These are phyloP conservation scores for Aplysina aerophoba DNA, from an alignment of 37 sponge, comb jelly and placozoan species.

Conservation along the genomic window DNA sequence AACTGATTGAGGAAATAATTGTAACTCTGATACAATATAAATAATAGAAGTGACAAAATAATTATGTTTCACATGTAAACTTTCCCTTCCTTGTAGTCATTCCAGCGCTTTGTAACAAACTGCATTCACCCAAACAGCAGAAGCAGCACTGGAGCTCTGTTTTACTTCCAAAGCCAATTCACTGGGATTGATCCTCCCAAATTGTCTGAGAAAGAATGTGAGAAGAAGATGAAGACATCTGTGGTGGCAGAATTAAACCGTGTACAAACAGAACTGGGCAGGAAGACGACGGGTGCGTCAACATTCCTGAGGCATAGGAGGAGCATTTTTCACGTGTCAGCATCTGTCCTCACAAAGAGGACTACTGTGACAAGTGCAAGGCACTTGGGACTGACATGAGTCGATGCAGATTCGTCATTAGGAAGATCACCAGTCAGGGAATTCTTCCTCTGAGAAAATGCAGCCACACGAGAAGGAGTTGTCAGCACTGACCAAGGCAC, in stretches of 20 bases:
- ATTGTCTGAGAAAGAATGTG: not conserved
- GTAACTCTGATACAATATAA: too few relatives aligned
- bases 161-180: not conserved
- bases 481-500: not conserved
- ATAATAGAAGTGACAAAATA: not conserved
- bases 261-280: constrained; percentile 38
- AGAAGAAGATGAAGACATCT: not conserved
- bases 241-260: constrained; percentile 28
- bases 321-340: constrained; percentile 24
- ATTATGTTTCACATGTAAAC: not conserved
- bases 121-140: not conserved
- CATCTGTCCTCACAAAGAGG: constrained; percentile 24
- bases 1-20: too few relatives aligned
- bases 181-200: not conserved
- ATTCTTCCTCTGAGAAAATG: not conserved
- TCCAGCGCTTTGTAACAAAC: not conserved
- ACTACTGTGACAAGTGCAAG: constrained; percentile 59
- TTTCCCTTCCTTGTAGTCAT: too few relatives aligned
- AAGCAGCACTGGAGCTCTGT: not conserved
- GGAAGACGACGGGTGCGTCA: not conserved
- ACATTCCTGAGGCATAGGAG: constrained; percentile 30
- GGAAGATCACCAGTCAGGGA: constrained; percentile 37
- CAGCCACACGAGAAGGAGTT: not conserved
- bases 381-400: constrained; percentile 5
- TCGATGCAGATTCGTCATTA: not conserved